Evolutionary conservation across 35 echinoderm and acorn worm genomes (phyloP).

Genomic region (Ptychodera flava): DNA sequence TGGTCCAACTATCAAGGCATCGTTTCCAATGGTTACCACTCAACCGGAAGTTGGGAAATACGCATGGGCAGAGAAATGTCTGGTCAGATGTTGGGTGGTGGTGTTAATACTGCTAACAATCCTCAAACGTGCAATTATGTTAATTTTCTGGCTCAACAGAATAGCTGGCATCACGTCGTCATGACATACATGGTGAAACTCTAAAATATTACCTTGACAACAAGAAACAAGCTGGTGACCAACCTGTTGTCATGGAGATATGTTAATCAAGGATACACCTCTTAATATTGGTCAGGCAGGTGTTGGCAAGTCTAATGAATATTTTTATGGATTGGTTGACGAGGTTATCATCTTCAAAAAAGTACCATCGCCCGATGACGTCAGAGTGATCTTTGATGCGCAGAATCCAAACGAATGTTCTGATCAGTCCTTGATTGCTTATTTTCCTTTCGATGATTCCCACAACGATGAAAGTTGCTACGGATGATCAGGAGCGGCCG

Average conservation of each 20-base stretch:
- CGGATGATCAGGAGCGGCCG: too few species aligned
- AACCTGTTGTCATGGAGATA: conserved; percentile 43
- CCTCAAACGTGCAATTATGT: conserved; percentile 36
- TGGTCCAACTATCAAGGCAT: conserved; percentile 41
- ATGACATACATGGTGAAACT: conserved; percentile 51
- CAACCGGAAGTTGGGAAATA: conserved; percentile 69
- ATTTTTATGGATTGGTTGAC: conserved; percentile 58
- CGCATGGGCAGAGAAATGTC: conserved; percentile 46
- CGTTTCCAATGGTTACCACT: conserved; percentile 61
- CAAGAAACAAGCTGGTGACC: conserved; percentile 5
- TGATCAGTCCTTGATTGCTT: too few species aligned
- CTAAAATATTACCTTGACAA: conserved; percentile 46
- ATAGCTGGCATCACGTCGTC: conserved; percentile 57
- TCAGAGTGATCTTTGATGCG: too few species aligned
- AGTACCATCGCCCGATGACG: conserved; percentile 21
- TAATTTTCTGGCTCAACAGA: background rate
- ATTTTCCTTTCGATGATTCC: too few species aligned
- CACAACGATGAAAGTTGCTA: too few species aligned
- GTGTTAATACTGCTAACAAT: conserved; percentile 33
- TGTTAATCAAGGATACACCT: conserved; percentile 29
- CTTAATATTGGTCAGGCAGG: conserved; percentile 66
- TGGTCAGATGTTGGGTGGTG: conserved; percentile 38
- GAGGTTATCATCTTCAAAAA: conserved; percentile 55
- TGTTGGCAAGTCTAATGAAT: conserved; percentile 27
- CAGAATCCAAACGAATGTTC: too few species aligned